Conservation (phyloP, 2,113 vertebrate species). For the Noturus placidus region DNA sequence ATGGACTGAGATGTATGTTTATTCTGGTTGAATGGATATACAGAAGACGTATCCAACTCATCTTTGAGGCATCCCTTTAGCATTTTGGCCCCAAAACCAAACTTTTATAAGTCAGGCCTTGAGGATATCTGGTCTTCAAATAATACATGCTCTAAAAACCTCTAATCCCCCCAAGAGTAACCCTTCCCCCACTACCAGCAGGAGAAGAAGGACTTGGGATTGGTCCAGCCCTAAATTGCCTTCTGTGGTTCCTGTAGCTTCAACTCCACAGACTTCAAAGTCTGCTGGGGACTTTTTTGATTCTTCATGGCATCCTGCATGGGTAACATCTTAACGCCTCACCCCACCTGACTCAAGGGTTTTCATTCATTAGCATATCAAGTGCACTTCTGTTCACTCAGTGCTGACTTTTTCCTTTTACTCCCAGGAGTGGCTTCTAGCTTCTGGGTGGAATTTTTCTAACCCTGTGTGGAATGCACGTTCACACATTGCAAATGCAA, state of each 20-base stretch:
- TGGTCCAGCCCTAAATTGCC: slow-evolving; percentile 49
- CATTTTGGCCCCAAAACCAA: background rate
- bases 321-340: background rate
- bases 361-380: slow-evolving; percentile 20
- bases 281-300: slow-evolving; percentile 30
- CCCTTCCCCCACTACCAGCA: background rate
- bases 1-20: background rate
- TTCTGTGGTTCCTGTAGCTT: slow-evolving; percentile 54
- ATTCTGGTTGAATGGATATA: background rate
- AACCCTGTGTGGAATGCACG: background rate
- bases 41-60: background rate
- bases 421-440: background rate
- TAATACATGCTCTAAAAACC: slow-evolving; percentile 28
- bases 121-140: slow-evolving; percentile 2
- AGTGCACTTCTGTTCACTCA: slow-evolving; percentile 15
- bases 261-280: slow-evolving; percentile 54
- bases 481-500: background rate
- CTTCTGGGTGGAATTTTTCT: slow-evolving; percentile 23
- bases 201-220: slow-evolving; percentile 37
- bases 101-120: background rate
- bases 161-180: slow-evolving; percentile 15
- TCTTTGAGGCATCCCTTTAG: background rate
- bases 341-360: background rate
- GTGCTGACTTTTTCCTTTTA: background rate
- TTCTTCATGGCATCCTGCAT: slow-evolving; percentile 14